Base-by-base conservation (phyloP, 2,888 invertebrate genomes). In the Phorcus lineatus region DNA sequence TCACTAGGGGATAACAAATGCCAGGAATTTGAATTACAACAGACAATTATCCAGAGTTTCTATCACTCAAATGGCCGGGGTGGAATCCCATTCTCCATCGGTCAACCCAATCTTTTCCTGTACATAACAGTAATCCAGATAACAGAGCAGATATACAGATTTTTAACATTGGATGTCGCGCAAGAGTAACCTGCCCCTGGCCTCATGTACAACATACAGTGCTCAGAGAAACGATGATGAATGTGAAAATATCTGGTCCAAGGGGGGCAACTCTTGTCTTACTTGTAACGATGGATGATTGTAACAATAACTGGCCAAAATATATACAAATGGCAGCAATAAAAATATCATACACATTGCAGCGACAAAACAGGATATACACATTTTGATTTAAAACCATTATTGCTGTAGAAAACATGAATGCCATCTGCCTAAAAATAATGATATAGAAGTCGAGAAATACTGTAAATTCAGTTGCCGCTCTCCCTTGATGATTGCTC, bases 271-370 rank as follows among this genome's bases (percentile, higher is more conserved):
- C 62, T 62, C 62, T 62, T 62, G 62, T 62, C 28, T 28, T 24
- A 62, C 17, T 62, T 13, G 28, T 62, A 62, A 62, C 62, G 62
- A 62, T 62, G 62, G 24, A 28, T 28, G 62, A 62, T 28, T 62
- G 62, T 62, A 62, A 62, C 62, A 24, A 62, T 24, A 62, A 62
- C 62, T 62, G 62, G 62, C 62, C 62, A 62, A 24, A 22, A 62
- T 62, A 62, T 62, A 47, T 47, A 47, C 47, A 62, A 24, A 62
- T 62, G 28, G 62, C 62, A 28, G 62, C 62, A 28, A 62, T 62
- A 62, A 62, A 62, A 24, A 62, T 62, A 62, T 62, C 62, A 62
- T 62, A 62, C 62, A 62, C 62, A 62, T 24, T 62, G 62, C 62
- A 62, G 62, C 17, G 28, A 62, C 28, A 62, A 22, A 62, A 62